A percentile compares a stretch with the other conserved stretches of the same genome.
phyloP scores from a whole-genome alignment of 1,140 invertebrate genomes.

The Bombus pyrosoma region DNA sequence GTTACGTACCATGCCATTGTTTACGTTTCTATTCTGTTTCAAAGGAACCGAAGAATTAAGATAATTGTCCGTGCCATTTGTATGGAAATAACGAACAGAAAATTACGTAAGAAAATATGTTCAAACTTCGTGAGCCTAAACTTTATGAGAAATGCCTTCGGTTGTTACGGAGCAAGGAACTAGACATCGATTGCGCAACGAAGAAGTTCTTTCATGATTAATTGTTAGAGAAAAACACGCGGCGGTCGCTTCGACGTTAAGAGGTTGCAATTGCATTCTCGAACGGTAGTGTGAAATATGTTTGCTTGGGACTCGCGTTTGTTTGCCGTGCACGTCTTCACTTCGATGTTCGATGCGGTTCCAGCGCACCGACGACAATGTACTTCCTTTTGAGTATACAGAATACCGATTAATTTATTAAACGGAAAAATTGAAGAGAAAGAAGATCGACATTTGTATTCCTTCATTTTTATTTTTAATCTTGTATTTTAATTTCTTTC shows the following conservation, averaged over 20 bases:
- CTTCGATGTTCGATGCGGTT: slow-evolving; percentile 15
- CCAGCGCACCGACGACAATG: not conserved
- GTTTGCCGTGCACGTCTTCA: slow-evolving; percentile 20
- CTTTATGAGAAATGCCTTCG: not conserved
- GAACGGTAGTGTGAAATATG: not conserved
- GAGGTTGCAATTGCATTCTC: slow-evolving; percentile 11
- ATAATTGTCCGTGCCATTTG: slow-evolving; percentile 6
- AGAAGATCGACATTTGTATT: too few relatives aligned
- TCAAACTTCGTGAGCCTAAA: not conserved
- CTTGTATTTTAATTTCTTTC: too few relatives aligned
- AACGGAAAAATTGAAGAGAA: not conserved
- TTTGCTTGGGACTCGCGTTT: slow-evolving; percentile 1
- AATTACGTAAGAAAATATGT: slow-evolving; percentile 14
- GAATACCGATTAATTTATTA: not conserved
- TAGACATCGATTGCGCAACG: not conserved
- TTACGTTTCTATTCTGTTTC: not conserved
- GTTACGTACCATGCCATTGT: not conserved
- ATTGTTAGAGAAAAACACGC: not conserved
- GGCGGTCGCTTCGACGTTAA: not conserved
- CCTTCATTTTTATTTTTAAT: too few relatives aligned
- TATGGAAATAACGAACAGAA: slow-evolving; percentile 24
- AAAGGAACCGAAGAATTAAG: slow-evolving; percentile 6
- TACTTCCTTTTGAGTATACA: not conserved
- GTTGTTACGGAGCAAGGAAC: slow-evolving; percentile 14
- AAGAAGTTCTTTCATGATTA: slow-evolving; percentile 17